These are phyloP conservation scores for Hybos culiciformis DNA, from an alignment of 2,888 invertebrate species.

Conservation along the genomic window DNA sequence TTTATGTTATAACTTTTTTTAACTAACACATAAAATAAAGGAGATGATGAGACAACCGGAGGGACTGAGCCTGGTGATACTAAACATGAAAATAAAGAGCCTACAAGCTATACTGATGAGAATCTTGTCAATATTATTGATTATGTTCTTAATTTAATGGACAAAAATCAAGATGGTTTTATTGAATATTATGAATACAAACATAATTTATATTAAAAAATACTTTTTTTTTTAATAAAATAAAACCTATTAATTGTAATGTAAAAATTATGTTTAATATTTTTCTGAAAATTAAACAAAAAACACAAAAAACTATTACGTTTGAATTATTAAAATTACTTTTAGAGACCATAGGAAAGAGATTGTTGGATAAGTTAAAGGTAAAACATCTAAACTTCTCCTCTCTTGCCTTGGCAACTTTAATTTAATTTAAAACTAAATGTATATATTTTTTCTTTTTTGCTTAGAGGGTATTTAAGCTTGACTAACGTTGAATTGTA, in stretches of 20 bases:
- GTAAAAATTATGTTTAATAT: not conserved
- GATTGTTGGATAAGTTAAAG: too few relatives aligned
- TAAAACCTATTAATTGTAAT: not conserved
- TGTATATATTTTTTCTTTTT: too few relatives aligned
- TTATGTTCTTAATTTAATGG: constrained; percentile 49
- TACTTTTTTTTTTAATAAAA: not conserved
- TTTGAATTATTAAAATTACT: too few relatives aligned
- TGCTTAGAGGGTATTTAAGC: too few relatives aligned
- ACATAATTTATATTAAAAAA: constrained; percentile 15
- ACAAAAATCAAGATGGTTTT: constrained; percentile 59
- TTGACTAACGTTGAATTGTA: too few relatives aligned
- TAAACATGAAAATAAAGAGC: constrained; percentile 14
- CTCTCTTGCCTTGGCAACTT: too few relatives aligned
- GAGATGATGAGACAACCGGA: constrained; percentile 20
- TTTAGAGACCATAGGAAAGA: too few relatives aligned
- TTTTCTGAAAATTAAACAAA: too few relatives aligned
- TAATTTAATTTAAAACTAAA: too few relatives aligned
- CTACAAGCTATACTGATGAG: constrained; percentile 37
- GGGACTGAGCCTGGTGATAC: constrained; percentile 33
- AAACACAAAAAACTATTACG: too few relatives aligned
- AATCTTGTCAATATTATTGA: constrained; percentile 44
- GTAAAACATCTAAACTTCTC: too few relatives aligned
- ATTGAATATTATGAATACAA: constrained; percentile 52
- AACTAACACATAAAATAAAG: not conserved
- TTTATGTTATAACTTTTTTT: too few relatives aligned